Evolutionary conservation across 2,888 invertebrate species (phyloP).

Genomic region (Parnassius smintheus): DNA sequence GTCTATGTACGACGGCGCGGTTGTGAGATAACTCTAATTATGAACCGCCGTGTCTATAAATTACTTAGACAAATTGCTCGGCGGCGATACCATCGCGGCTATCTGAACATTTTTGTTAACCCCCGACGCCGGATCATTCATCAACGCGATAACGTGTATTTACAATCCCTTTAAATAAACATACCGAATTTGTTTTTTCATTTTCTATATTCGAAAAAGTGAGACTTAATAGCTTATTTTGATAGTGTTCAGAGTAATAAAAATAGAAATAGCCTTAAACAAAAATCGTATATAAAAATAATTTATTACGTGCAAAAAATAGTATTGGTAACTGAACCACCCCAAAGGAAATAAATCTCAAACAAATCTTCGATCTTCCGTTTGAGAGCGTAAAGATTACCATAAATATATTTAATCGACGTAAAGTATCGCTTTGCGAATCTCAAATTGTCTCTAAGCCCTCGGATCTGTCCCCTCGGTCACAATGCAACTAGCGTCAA

Average conservation of each 20-base stretch:
- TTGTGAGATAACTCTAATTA: conserved; percentile 55
- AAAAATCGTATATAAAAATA: too few relatives aligned
- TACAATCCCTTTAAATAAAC: conserved; percentile 30
- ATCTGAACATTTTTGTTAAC: conserved; percentile 58
- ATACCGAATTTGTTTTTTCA: conserved; percentile 13
- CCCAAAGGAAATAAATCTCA: conserved; percentile 17
- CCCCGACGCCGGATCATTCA: conserved; percentile 44
- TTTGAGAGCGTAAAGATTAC: conserved; percentile 26
- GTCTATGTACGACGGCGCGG: conserved; percentile 22
- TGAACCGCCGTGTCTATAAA: conserved; percentile 48
- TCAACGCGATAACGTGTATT: conserved; percentile 47
- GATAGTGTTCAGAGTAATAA: too few relatives aligned
- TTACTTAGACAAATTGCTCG: conserved; percentile 58
- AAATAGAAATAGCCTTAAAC: too few relatives aligned
- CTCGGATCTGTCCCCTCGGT: conserved; percentile 36
- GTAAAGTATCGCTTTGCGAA: conserved; percentile 38
- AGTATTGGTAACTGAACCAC: conserved; percentile 5
- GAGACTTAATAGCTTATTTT: neutral
- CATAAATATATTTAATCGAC: conserved; percentile 34
- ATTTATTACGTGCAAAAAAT: neutral
- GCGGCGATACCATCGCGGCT: conserved; percentile 42
- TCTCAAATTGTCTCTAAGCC: conserved; percentile 54
- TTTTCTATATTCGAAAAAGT: conserved; percentile 20
- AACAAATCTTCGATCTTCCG: conserved; percentile 15
- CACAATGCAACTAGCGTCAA: conserved; percentile 60